Percentiles rank a stretch among this genome's conserved stretches.
phyloP scores from a whole-genome alignment of 2,113 vertebrate genomes.

The Pavo muticus region DNA sequence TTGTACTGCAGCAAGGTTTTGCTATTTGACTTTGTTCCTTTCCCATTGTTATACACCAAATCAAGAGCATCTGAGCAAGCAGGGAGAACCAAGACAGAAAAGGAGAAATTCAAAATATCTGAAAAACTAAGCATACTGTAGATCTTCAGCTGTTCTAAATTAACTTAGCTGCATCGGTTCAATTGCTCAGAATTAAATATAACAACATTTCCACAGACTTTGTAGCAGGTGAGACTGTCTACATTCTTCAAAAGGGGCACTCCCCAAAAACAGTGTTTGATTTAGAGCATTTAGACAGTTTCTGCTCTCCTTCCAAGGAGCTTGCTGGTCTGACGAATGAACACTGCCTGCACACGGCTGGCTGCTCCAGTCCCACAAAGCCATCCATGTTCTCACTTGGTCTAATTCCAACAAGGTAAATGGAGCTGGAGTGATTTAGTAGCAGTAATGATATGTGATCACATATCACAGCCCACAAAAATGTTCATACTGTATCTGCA shows the following conservation, averaged over 20 bases:
- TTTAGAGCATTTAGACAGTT: constrained; percentile 36
- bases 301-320: constrained; percentile 10
- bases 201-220: constrained; percentile 23
- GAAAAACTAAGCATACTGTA: not conserved
- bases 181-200: not conserved
- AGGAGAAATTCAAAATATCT: constrained; percentile 29
- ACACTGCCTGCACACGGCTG: not conserved
- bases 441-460: not conserved
- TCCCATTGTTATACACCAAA: not conserved
- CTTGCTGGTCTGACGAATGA: not conserved
- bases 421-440: constrained; percentile 16
- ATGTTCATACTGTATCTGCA: not conserved
- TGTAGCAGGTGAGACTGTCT: constrained; percentile 36
- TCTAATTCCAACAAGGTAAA: not conserved
- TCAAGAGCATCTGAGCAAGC: not conserved
- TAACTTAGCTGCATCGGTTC: not conserved
- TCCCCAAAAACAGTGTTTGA: constrained; percentile 45
- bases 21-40: not conserved
- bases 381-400: not conserved
- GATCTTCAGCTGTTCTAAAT: constrained; percentile 44
- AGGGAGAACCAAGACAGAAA: constrained; percentile 1
- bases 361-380: not conserved
- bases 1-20: not conserved
- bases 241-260: constrained; percentile 27
- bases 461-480: not conserved